Conservation (phyloP, 2,888 invertebrate species). For the Pterostichus madidus region DNA sequence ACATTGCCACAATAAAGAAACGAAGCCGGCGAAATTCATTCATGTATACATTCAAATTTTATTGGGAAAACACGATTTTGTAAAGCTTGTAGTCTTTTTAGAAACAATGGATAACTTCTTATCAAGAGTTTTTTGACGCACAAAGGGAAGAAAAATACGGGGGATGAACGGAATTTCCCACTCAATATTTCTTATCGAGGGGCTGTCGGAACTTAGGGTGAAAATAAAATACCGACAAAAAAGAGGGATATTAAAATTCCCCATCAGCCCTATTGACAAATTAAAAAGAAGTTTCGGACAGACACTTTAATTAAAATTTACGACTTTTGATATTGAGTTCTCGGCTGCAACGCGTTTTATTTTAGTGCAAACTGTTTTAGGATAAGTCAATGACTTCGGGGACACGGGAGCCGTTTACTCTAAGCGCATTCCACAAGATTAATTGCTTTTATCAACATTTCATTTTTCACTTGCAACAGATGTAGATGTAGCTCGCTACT, state of each 20-base stretch:
- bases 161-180: conserved; percentile 61
- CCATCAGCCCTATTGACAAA: conserved; percentile 58
- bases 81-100: conserved; percentile 15
- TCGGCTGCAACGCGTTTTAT: conserved; percentile 46
- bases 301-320: conserved; percentile 64
- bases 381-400: background rate
- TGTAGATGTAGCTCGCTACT: background rate
- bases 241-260: conserved; percentile 61
- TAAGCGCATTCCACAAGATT: conserved; percentile 14
- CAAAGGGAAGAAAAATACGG: conserved; percentile 55
- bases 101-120: conserved; percentile 51
- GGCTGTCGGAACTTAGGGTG: conserved; percentile 22
- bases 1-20: background rate
- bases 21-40: conserved; percentile 13
- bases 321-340: conserved; percentile 55
- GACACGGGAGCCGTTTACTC: background rate
- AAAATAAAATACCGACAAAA: conserved; percentile 60
- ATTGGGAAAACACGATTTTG: conserved; percentile 38
- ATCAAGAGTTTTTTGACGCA: conserved; percentile 41
- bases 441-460: conserved; percentile 38
- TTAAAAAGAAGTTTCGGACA: conserved; percentile 56
- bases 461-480: conserved; percentile 34
- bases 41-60: conserved; percentile 46
- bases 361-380: conserved; percentile 44
- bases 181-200: conserved; percentile 61